phyloP scores from a whole-genome alignment of 2,113 vertebrate genomes.

The Tiliqua scincoides region DNA sequence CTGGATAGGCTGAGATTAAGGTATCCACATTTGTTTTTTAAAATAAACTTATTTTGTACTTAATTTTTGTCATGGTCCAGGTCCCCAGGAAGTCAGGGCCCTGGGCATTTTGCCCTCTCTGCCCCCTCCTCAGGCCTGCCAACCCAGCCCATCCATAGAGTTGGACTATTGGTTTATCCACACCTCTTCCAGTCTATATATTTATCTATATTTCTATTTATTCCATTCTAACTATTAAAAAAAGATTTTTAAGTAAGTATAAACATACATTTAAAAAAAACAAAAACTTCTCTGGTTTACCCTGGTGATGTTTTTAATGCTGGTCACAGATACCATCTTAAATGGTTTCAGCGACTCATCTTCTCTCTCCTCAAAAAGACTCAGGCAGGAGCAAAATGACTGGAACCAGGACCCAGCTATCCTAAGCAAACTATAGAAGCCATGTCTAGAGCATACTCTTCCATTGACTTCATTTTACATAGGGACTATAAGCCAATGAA shows the following conservation, averaged over 20 bases:
- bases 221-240: no score
- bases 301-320: neutral
- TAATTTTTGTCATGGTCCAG: no score
- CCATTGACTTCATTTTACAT: neutral
- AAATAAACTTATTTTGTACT: no score
- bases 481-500: neutral
- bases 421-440: neutral
- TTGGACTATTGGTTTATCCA: no score
- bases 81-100: no score
- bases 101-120: no score
- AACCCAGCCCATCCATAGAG: no score
- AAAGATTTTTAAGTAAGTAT: neutral
- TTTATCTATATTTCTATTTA: no score
- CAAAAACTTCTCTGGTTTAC: neutral
- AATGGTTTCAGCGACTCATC: neutral
- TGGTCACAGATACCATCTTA: neutral
- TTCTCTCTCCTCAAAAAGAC: neutral
- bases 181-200: neutral
- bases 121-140: no score
- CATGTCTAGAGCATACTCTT: neutral
- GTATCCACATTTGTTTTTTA: no score
- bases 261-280: neutral
- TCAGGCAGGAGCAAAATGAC: neutral
- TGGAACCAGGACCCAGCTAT: neutral
- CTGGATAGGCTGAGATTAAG: no score